Evolutionary conservation across 2,888 invertebrate species (phyloP).

Genomic region (Trichogramma evanescens): DNA sequence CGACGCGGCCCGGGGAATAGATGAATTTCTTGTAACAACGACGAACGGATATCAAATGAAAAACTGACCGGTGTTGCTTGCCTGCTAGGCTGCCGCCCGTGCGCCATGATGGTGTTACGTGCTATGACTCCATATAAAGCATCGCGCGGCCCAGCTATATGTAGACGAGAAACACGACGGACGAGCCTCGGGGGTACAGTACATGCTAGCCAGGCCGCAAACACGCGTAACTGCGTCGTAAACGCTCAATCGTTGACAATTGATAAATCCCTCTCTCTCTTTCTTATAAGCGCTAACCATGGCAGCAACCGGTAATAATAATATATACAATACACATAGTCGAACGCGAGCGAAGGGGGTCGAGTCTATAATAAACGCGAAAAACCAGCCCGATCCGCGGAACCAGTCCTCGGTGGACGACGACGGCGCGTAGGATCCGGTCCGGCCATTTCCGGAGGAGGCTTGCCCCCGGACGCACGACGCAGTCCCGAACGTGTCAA

Average conservation of each 20-base stretch:
- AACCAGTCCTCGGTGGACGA: constrained; percentile 37
- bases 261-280: not conserved
- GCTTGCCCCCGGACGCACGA: constrained; percentile 37
- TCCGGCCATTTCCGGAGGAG: constrained; percentile 35
- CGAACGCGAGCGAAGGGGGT: not conserved
- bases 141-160: not conserved
- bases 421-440: constrained; percentile 31
- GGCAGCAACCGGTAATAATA: no score
- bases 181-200: not conserved
- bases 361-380: not conserved
- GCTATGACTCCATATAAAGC: constrained; percentile 21
- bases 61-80: no score
- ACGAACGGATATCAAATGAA: no score
- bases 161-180: not conserved
- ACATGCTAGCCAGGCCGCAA: not conserved
- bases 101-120: constrained; percentile 18
- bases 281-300: no score
- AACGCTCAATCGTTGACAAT: constrained; percentile 5
- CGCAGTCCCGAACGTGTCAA: constrained; percentile 38
- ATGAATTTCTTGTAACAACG: no score
- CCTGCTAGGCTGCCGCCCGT: not conserved
- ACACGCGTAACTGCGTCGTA: constrained; percentile 13
- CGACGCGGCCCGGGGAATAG: no score
- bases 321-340: not conserved
- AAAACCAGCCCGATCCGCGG: constrained; percentile 30